Conservation (phyloP, 2,797 vertebrate genomes). For the Catostomus latipinnis region DNA sequence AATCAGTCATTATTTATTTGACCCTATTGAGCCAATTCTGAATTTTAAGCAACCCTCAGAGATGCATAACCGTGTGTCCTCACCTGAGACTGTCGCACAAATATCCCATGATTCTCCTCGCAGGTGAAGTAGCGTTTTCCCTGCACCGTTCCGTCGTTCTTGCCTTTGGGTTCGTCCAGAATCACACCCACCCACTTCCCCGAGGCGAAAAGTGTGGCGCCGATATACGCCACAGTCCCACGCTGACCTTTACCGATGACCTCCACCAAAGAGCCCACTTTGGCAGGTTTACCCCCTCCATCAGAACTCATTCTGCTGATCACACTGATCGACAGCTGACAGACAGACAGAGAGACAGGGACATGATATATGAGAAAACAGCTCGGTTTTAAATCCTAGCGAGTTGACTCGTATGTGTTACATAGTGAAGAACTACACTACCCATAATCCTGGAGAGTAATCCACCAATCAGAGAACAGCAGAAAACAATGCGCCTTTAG, state of each 20-base stretch:
- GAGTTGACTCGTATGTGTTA: no score
- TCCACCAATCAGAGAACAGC: no score
- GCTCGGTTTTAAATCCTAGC: no score
- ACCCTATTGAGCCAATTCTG: no score
- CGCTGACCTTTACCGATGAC: slow-evolving; percentile 94
- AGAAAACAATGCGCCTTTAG: no score
- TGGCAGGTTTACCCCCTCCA: slow-evolving; percentile 82
- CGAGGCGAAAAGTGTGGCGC: slow-evolving; percentile 92
- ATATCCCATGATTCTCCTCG: slow-evolving; percentile 95
- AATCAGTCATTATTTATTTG: no score
- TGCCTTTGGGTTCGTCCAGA: slow-evolving; percentile 93
- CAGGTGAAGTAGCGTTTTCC: slow-evolving; percentile 95
- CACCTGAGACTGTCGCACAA: slow-evolving; percentile 80
- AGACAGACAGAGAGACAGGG: background rate
- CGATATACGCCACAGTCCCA: slow-evolving; percentile 91
- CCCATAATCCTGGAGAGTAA: no score
- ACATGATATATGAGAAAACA: no score
- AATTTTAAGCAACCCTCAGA: no score
- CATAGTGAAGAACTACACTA: no score
- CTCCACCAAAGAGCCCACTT: slow-evolving; percentile 91
- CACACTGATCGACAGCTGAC: slow-evolving; percentile 78
- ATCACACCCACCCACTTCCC: slow-evolving; percentile 98
- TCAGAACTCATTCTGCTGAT: slow-evolving; percentile 90
- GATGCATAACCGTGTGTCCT: background rate
- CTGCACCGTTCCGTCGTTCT: slow-evolving; percentile 96